Evolutionary conservation across 2,797 vertebrate genomes (phyloP).

Genomic region (Halcyon chelicuti): DNA sequence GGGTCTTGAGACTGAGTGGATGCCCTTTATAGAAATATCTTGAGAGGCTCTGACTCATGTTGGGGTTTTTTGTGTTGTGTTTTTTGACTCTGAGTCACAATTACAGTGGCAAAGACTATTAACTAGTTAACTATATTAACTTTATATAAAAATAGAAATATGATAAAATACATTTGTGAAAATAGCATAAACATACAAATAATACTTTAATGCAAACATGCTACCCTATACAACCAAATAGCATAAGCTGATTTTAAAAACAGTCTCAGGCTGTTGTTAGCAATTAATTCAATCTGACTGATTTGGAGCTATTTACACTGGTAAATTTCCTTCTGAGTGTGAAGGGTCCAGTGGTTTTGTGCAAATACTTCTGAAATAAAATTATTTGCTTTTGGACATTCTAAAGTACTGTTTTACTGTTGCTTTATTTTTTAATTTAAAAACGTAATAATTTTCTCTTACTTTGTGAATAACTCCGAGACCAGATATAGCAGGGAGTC

Average conservation of each 20-base stretch:
- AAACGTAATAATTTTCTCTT: background rate
- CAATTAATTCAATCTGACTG: background rate
- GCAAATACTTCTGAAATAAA: background rate
- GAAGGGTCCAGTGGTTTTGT: background rate
- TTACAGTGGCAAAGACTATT: background rate
- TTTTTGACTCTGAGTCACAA: slow-evolving; percentile 27
- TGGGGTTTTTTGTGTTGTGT: background rate
- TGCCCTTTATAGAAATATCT: slow-evolving; percentile 21
- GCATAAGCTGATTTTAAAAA: background rate
- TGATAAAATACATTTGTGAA: background rate
- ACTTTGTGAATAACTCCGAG: background rate
- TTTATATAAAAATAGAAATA: slow-evolving; percentile 20
- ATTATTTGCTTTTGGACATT: background rate
- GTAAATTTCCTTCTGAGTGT: background rate
- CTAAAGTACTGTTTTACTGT: background rate
- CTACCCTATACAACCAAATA: background rate
- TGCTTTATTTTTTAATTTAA: background rate
- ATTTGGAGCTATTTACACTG: background rate
- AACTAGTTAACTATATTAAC: slow-evolving; percentile 12
- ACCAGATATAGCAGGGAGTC: background rate
- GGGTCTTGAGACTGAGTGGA: background rate
- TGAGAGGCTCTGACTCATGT: slow-evolving; percentile 50
- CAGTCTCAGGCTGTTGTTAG: accelerated
- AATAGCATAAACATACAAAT: background rate
- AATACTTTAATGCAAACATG: background rate